phyloP scores from a whole-genome alignment of 2,797 vertebrate species.

The Microchirus variegatus region DNA sequence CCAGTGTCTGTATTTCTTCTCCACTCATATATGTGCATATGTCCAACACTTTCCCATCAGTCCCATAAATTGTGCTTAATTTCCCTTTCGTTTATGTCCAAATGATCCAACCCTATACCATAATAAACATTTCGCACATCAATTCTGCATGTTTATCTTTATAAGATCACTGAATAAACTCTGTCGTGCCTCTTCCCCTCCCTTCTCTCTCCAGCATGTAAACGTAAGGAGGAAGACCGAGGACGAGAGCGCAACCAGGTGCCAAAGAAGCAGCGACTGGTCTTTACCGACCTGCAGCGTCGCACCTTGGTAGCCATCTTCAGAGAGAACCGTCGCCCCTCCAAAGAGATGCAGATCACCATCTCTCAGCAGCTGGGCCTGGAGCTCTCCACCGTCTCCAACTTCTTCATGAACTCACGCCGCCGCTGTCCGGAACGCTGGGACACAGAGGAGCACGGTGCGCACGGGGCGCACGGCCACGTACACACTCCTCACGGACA shows the following conservation, averaged over 20 bases:
- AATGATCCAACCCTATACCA: too few species aligned
- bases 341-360: constrained; percentile 98
- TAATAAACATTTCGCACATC: too few species aligned
- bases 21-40: too few species aligned
- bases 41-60: too few species aligned
- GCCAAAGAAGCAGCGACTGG: constrained; percentile 97
- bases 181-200: not conserved
- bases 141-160: not conserved
- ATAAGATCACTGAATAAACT: not conserved
- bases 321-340: constrained; percentile 97
- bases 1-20: too few species aligned
- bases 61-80: too few species aligned
- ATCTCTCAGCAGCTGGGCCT: constrained; percentile 97
- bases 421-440: constrained; percentile 95
- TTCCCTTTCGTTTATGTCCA: too few species aligned
- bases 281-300: constrained; percentile 99
- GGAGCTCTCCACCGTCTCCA: constrained; percentile 97
- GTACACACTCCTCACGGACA: constrained; percentile 62
- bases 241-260: constrained; percentile 90
- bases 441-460: constrained; percentile 86
- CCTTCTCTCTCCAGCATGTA: constrained; percentile 85
- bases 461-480: constrained; percentile 82
- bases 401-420: constrained; percentile 99
- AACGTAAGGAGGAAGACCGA: constrained; percentile 94
- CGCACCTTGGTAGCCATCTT: constrained; percentile 98